Conservation (phyloP, 2,797 vertebrate species). For the Semotilus atromaculatus region DNA sequence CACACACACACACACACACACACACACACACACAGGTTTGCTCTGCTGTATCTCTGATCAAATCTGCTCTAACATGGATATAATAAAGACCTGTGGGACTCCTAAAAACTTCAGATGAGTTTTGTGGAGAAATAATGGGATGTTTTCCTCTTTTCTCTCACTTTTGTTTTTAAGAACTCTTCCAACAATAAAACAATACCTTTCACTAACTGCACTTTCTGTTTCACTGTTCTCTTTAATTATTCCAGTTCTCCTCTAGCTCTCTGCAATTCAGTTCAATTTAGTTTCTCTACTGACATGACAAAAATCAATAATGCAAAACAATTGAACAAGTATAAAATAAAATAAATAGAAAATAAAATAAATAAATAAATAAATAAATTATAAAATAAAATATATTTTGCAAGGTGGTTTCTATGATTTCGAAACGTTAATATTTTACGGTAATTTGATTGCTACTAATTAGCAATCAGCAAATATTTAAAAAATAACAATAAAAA, state of each 20-base stretch:
- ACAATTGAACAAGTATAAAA: neutral
- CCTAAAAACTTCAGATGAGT: slow-evolving; percentile 36
- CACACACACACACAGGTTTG: neutral
- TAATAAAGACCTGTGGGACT: slow-evolving; percentile 44
- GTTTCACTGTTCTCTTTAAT: neutral
- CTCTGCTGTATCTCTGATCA: neutral
- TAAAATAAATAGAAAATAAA: neutral
- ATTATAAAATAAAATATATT: neutral
- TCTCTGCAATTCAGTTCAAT: neutral
- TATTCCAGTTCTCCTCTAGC: neutral
- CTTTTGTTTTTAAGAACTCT: neutral
- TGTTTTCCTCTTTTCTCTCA: slow-evolving; percentile 7
- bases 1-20: neutral
- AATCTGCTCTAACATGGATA: slow-evolving; percentile 24
- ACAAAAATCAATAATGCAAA: neutral
- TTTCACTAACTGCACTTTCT: slow-evolving; percentile 6
- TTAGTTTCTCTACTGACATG: neutral
- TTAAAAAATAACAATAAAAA: neutral
- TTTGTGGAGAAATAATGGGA: slow-evolving; percentile 35
- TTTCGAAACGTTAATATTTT: neutral
- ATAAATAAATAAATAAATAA: neutral
- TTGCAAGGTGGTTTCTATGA: neutral
- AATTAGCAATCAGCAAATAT: neutral
- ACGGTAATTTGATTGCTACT: neutral
- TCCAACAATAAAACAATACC: neutral